Percentiles rank a stretch among this genome's conserved stretches.
Conservation (phyloP, 2,797 vertebrate genomes). For the Enteromius afrohamiltoni region DNA sequence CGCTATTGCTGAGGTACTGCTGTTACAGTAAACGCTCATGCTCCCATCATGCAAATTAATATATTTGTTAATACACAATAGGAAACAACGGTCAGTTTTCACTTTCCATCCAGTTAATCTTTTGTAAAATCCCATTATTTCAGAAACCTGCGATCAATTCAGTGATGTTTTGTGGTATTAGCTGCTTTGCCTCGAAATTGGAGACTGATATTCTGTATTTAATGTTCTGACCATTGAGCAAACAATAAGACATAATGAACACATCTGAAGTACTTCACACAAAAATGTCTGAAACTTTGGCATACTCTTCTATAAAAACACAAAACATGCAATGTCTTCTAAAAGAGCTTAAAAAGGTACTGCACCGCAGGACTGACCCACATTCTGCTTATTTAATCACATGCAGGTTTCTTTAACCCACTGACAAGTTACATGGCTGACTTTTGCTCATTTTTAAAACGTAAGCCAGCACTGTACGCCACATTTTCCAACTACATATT, state of each 20-base stretch:
- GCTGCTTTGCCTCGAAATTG: not conserved
- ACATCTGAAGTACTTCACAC: not conserved
- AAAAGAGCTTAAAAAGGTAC: not conserved
- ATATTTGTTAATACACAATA: not conserved
- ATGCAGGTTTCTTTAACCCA: conserved; percentile 15
- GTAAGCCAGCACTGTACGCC: not conserved
- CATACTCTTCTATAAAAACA: not conserved
- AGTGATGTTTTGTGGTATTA: not conserved
- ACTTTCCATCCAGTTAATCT: not conserved
- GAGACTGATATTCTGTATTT: not conserved
- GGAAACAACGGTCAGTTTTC: not conserved
- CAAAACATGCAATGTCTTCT: not conserved
- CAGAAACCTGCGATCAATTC: not conserved
- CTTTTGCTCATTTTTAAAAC: not conserved
- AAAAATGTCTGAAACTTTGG: not conserved
- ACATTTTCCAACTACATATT: conserved; percentile 15
- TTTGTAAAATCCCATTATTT: not conserved
- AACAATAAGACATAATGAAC: not conserved
- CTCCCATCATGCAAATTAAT: not conserved
- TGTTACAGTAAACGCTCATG: not conserved
- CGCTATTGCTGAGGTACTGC: no score
- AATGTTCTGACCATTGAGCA: not conserved
- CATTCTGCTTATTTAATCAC: not conserved
- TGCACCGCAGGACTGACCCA: not conserved
- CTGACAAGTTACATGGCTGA: not conserved